Evolutionary conservation across 2,888 invertebrate species (phyloP).

Genomic region (Hecatera dysodea): DNA sequence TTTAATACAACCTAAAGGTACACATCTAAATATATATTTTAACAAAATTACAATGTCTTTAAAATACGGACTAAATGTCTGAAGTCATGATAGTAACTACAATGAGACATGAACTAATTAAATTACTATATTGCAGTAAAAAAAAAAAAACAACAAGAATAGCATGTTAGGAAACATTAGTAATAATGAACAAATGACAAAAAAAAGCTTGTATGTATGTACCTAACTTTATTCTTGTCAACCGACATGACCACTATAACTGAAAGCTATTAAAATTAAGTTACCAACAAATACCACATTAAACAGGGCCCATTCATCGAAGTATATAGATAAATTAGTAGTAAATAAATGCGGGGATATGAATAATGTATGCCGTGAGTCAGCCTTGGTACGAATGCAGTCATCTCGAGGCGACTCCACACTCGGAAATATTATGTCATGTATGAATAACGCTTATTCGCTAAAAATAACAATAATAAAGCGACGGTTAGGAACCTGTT

Average conservation of each 20-base stretch:
- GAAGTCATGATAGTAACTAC: neutral
- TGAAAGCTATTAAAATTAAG: neutral
- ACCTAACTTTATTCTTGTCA: constrained; percentile 20
- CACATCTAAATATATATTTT: neutral
- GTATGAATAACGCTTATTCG: constrained; percentile 66
- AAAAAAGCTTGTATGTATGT: constrained; percentile 3
- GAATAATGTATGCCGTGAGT: constrained; percentile 75
- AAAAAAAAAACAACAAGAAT: neutral
- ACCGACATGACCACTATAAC: neutral
- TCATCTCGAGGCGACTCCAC: constrained; percentile 70
- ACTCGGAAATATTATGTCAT: constrained; percentile 71
- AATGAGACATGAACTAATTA: neutral
- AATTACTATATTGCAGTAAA: neutral
- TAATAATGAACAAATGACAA: constrained; percentile 35
- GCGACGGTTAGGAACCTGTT: constrained; percentile 54
- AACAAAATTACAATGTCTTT: neutral
- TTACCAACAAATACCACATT: constrained; percentile 46
- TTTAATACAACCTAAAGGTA: neutral
- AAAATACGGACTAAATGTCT: neutral
- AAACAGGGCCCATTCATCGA: constrained; percentile 46
- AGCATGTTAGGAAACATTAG: constrained; percentile 20
- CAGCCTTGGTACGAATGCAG: constrained; percentile 75
- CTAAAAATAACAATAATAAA: constrained; percentile 54
- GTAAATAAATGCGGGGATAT: constrained; percentile 61
- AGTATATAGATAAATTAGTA: constrained; percentile 55